Conservation (phyloP, 2,113 vertebrate species). For the Limnothrissa miodon region DNA sequence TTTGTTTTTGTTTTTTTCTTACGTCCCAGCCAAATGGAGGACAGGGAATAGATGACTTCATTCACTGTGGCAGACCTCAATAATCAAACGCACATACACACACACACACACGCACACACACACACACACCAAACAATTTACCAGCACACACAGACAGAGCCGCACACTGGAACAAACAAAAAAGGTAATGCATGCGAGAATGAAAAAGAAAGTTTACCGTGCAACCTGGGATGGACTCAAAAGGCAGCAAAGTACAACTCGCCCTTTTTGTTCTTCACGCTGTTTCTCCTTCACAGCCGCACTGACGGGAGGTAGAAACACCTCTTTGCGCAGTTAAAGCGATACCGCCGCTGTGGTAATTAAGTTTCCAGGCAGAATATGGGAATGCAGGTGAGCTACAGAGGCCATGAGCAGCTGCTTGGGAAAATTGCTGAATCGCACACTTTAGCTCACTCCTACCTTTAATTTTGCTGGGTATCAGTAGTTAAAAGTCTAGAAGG, state of each 20-base stretch:
- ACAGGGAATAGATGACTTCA: background rate
- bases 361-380: constrained; percentile 74
- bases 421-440: constrained; percentile 67
- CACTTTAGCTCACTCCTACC: constrained; percentile 47
- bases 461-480: constrained; percentile 55
- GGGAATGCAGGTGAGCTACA: constrained; percentile 54
- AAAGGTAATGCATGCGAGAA: background rate
- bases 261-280: background rate
- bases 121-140: background rate
- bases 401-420: constrained; percentile 46
- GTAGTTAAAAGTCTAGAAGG: constrained; percentile 54
- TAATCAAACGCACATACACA: background rate
- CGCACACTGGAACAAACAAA: background rate
- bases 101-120: constrained; percentile 17
- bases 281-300: background rate
- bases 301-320: background rate
- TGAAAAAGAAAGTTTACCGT: background rate
- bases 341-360: constrained; percentile 62
- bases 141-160: background rate
- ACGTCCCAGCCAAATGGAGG: background rate
- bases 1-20: too few species aligned
- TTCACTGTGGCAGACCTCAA: background rate
- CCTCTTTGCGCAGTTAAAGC: constrained; percentile 41
- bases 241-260: background rate
- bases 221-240: background rate